These are phyloP conservation scores for Epizoanthus scotinus DNA, from an alignment of 92 coral and sea anemone species.

Conservation along the genomic window DNA sequence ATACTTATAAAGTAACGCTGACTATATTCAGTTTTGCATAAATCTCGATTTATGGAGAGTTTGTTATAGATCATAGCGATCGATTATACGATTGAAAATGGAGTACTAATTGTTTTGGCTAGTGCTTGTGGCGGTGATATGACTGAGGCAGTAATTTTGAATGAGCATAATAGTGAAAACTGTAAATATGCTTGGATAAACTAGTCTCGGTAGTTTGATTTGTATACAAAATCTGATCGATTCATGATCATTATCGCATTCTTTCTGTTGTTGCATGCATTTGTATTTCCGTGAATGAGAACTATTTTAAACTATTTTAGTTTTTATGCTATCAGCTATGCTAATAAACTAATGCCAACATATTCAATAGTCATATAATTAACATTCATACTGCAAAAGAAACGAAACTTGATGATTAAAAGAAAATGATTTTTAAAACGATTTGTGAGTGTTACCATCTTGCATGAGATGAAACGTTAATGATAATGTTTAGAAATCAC, in stretches of 20 bases:
- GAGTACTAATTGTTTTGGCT: background rate
- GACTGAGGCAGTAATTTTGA: background rate
- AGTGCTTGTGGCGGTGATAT: background rate
- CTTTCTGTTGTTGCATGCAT: too few species aligned
- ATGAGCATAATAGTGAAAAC: background rate
- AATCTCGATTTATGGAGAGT: background rate
- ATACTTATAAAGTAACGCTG: background rate
- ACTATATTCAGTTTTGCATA: background rate
- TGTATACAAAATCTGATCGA: background rate
- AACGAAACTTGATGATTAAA: too few species aligned
- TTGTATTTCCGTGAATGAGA: too few species aligned
- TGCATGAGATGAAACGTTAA: background rate
- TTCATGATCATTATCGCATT: too few species aligned
- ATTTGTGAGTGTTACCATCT: too few species aligned
- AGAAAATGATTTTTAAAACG: too few species aligned
- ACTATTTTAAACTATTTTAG: too few species aligned
- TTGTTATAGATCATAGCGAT: background rate
- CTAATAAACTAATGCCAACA: background rate
- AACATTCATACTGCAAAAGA: background rate
- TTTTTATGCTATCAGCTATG: background rate
- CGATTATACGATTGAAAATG: background rate
- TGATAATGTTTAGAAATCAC: too few species aligned
- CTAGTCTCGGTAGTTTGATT: background rate
- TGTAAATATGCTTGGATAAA: background rate
- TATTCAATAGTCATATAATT: background rate